A percentile compares a stretch with the other conserved stretches of the same genome.
phyloP scores from a whole-genome alignment of 2,888 invertebrate species.

The Catocala sponsa region DNA sequence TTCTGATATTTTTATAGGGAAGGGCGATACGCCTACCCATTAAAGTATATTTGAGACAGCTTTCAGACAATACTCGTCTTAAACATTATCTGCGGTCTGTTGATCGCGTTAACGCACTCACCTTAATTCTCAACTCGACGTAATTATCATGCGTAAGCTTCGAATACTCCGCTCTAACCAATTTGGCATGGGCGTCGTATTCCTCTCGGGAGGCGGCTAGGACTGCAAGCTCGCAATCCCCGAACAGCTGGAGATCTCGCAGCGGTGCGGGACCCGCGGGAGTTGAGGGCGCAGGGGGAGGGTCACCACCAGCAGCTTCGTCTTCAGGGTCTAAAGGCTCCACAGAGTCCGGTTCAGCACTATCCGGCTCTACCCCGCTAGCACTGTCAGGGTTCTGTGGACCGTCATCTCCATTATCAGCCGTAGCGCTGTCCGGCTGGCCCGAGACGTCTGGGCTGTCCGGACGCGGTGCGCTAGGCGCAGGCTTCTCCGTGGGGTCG shows the following conservation, averaged over 20 bases:
- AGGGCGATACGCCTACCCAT: too few species aligned
- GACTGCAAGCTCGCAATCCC: conserved; percentile 80
- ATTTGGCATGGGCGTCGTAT: conserved; percentile 77
- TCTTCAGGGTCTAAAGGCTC: neutral
- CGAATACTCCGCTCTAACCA: conserved; percentile 77
- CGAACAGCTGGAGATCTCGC: conserved; percentile 77
- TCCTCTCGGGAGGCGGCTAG: conserved; percentile 72
- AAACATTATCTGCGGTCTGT: too few species aligned
- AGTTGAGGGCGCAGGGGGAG: conserved; percentile 20
- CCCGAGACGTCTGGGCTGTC: conserved; percentile 18
- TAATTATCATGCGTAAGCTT: conserved; percentile 68
- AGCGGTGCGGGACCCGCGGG: conserved; percentile 55
- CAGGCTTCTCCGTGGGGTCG: conserved; percentile 13
- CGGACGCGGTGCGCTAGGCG: neutral
- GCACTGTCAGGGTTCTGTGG: conserved; percentile 6
- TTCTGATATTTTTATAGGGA: too few species aligned
- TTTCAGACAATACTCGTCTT: too few species aligned
- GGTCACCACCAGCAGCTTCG: neutral
- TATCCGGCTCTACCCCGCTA: conserved; percentile 11
- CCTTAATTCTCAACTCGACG: conserved; percentile 76
- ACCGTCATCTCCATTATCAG: neutral
- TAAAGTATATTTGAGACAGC: too few species aligned
- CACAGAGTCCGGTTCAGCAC: conserved; percentile 19
- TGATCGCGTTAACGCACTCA: neutral
- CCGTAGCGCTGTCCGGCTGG: conserved; percentile 32